Evolutionary conservation across 2,888 invertebrate species (phyloP).

Genomic region (Tolmerus cingulatus): DNA sequence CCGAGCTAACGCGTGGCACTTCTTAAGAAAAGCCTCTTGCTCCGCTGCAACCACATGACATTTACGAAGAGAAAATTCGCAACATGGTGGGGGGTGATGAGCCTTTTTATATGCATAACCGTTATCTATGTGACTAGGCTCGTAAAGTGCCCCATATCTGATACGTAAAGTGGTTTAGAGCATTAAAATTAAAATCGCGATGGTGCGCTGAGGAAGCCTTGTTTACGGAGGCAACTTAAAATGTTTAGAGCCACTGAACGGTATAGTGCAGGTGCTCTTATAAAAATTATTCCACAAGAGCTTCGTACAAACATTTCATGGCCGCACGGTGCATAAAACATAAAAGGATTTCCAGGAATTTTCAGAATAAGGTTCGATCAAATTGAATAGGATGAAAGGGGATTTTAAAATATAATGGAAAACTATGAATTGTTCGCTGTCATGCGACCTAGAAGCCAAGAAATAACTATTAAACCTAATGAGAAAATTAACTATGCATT

Average conservation of each 20-base stretch:
- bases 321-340: neutral
- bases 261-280: neutral
- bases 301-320: neutral
- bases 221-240: neutral
- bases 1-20: neutral
- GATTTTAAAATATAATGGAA: neutral
- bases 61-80: neutral
- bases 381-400: neutral
- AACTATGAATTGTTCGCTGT: neutral
- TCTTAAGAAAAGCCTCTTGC: neutral
- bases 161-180: neutral
- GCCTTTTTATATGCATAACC: neutral
- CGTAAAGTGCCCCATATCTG: neutral
- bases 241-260: neutral
- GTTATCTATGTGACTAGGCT: neutral
- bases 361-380: neutral
- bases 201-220: neutral
- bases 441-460: neutral
- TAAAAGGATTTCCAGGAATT: neutral
- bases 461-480: neutral
- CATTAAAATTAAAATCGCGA: neutral
- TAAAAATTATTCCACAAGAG: neutral
- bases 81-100: neutral
- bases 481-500: neutral
- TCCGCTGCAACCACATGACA: neutral